Evolutionary conservation across 2,113 vertebrate genomes (phyloP).

Genomic region (Phyllopteryx taeniolatus): DNA sequence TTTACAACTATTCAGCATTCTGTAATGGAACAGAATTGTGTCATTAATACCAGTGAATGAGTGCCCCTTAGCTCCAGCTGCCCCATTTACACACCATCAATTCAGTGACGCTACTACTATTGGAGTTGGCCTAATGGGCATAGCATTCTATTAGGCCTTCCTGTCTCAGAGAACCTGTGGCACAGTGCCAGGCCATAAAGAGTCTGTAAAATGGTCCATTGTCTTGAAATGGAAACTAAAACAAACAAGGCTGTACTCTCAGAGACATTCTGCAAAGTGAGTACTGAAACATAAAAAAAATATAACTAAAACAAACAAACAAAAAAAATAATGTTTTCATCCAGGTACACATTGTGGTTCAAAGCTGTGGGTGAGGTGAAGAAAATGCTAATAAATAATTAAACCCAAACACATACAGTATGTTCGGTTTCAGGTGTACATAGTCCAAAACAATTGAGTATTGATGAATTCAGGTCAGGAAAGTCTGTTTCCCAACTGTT

Average conservation of each 20-base stretch:
- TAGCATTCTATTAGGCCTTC: neutral
- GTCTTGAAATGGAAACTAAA: neutral
- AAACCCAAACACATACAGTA: slow-evolving; percentile 4
- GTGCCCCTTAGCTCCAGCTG: neutral
- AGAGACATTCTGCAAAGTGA: neutral
- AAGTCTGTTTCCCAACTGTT: neutral
- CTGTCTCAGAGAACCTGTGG: neutral
- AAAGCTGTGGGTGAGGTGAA: neutral
- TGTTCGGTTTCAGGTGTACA: slow-evolving; percentile 7
- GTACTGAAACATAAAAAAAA: neutral
- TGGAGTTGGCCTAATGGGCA: slow-evolving; percentile 4
- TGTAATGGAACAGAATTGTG: neutral
- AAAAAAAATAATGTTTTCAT: neutral
- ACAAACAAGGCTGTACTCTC: neutral
- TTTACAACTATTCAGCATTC: neutral
- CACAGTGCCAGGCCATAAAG: neutral
- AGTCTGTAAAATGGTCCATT: neutral
- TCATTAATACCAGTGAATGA: slow-evolving; percentile 2
- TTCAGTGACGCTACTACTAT: neutral
- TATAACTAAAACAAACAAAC: neutral
- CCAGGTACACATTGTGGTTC: neutral
- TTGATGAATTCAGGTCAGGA: neutral
- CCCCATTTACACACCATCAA: slow-evolving; percentile 4
- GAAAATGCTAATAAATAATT: neutral
- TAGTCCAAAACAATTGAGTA: slow-evolving; percentile 1